phyloP scores from a whole-genome alignment of 2,113 vertebrate genomes.

The Paedocypris sp. region DNA sequence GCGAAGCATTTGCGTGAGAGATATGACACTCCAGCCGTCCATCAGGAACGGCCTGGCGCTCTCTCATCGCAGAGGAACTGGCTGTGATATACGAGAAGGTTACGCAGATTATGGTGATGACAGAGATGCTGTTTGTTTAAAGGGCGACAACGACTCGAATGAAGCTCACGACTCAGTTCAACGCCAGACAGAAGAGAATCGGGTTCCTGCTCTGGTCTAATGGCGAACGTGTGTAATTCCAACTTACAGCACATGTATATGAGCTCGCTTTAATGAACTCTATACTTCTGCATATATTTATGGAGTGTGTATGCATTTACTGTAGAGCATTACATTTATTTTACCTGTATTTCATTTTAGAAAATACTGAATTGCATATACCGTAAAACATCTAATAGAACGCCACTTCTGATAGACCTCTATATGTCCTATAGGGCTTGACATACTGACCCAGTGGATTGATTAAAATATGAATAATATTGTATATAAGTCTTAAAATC shows the following conservation, averaged over 20 bases:
- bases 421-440: no score
- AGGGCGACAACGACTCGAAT: conserved; percentile 4
- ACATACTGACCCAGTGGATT: no score
- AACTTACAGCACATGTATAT: background rate
- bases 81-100: conserved; percentile 17
- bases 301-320: background rate
- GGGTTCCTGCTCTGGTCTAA: background rate
- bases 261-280: background rate
- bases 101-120: conserved; percentile 16
- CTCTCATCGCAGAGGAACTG: conserved; percentile 19
- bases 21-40: conserved; percentile 17
- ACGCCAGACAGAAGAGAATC: background rate
- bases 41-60: conserved; percentile 27
- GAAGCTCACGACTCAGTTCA: background rate
- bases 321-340: no score
- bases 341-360: no score
- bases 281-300: background rate
- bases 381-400: no score
- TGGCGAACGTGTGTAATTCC: background rate
- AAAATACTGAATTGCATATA: no score
- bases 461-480: no score
- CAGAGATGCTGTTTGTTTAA: conserved; percentile 17
- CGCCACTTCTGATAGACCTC: no score
- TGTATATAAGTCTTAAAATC: no score
- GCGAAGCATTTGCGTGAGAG: conserved; percentile 29